Evolutionary conservation across 2,113 vertebrate species (phyloP).

Genomic region (Amazona vittata): DNA sequence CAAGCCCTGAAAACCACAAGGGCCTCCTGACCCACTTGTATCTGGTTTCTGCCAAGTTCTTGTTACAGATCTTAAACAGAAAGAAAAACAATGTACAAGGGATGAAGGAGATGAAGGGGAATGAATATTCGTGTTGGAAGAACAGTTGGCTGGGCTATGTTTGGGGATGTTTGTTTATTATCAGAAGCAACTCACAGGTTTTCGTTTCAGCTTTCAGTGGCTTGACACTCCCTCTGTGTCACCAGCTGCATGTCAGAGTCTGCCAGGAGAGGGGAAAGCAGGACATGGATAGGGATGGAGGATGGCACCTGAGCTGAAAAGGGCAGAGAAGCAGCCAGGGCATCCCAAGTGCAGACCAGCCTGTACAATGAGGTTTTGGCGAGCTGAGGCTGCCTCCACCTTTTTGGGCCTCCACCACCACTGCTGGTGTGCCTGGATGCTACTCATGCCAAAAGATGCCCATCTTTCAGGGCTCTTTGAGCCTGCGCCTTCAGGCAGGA

Average conservation of each 20-base stretch:
- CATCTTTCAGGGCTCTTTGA: neutral
- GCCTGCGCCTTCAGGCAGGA: neutral
- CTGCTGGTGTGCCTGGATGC: neutral
- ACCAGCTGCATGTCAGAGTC: neutral
- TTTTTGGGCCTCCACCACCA: neutral
- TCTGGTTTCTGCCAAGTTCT: constrained; percentile 72
- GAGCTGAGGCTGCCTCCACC: neutral
- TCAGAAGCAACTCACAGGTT: neutral
- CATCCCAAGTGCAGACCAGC: neutral
- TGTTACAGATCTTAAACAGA: constrained; percentile 66
- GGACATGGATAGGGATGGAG: neutral
- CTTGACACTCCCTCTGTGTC: neutral
- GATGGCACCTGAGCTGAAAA: neutral
- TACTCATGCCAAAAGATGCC: neutral
- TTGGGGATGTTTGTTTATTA: constrained; percentile 40
- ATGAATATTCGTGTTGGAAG: constrained; percentile 40
- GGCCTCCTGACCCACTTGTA: constrained; percentile 73
- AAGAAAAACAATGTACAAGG: constrained; percentile 59
- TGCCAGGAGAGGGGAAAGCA: neutral
- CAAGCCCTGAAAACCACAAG: constrained; percentile 72
- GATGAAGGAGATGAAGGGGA: constrained; percentile 22
- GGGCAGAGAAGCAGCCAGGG: neutral
- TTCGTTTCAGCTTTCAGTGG: constrained; percentile 25
- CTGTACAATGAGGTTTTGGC: neutral
- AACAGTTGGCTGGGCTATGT: neutral